Conservation (phyloP, 2,888 invertebrate genomes). For the Tinea pellionella region DNA sequence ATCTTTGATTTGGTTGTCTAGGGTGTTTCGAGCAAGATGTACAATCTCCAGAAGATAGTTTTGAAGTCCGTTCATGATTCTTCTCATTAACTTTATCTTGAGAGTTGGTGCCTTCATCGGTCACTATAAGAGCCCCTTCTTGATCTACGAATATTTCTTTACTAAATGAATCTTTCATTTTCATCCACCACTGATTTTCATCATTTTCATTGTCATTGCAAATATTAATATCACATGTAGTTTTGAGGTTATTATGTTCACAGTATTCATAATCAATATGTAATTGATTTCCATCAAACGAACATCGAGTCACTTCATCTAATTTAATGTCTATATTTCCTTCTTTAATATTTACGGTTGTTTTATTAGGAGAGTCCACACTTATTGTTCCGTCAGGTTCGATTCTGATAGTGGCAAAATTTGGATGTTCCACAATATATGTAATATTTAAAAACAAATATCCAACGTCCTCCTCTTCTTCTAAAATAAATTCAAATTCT, state of each 20-base stretch:
- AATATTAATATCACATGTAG: slow-evolving; percentile 40
- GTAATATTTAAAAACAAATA: slow-evolving; percentile 20
- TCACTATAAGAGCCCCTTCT: slow-evolving; percentile 31
- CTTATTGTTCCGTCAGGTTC: slow-evolving; percentile 41
- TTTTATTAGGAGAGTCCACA: slow-evolving; percentile 46
- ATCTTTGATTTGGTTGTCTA: slow-evolving; percentile 22
- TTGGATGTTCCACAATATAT: slow-evolving; percentile 55
- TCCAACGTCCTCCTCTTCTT: not conserved
- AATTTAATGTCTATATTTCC: slow-evolving; percentile 37
- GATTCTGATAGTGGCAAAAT: slow-evolving; percentile 62
- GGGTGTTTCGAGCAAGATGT: not conserved
- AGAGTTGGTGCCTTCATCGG: slow-evolving; percentile 14
- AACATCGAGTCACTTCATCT: slow-evolving; percentile 38
- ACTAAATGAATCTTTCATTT: slow-evolving; percentile 46
- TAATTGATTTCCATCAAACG: slow-evolving; percentile 42
- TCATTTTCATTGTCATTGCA: slow-evolving; percentile 26
- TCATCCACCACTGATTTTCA: slow-evolving; percentile 38
- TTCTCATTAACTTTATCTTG: not conserved
- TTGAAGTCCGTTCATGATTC: not conserved
- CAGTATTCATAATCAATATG: slow-evolving; percentile 42
- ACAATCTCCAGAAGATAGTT: not conserved
- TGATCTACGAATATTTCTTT: slow-evolving; percentile 41
- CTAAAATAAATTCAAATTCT: slow-evolving; percentile 17
- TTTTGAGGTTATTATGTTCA: slow-evolving; percentile 35
- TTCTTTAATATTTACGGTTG: slow-evolving; percentile 30